These are phyloP conservation scores for Podarcis siculus DNA, from an alignment of 2,797 vertebrate genomes.

Conservation along the genomic window DNA sequence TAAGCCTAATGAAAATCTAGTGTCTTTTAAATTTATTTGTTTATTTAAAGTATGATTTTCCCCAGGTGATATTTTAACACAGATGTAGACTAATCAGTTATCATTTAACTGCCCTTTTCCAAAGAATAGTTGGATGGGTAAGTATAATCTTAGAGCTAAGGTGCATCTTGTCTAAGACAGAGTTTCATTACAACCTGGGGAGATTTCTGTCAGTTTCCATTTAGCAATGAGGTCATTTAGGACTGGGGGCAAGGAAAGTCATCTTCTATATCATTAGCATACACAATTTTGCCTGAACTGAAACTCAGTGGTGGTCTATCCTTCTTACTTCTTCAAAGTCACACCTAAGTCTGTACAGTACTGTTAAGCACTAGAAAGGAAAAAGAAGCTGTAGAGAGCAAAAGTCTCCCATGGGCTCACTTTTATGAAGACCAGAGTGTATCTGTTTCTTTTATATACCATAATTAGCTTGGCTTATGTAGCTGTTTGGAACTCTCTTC, in stretches of 20 bases:
- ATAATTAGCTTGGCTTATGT: not conserved
- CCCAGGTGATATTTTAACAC: not conserved
- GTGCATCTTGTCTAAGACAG: slow-evolving; percentile 40
- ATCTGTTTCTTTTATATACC: slow-evolving; percentile 19
- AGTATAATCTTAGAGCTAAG: slow-evolving; percentile 19
- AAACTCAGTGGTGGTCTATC: not conserved
- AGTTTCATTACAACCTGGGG: not conserved
- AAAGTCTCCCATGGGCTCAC: not conserved
- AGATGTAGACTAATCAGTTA: slow-evolving; percentile 54
- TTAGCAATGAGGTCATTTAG: slow-evolving; percentile 20
- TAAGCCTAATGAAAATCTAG: not conserved
- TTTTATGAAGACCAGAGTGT: not conserved
- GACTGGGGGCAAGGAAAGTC: not conserved
- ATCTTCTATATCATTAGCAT: slow-evolving; percentile 5
- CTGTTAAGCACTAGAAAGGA: slow-evolving; percentile 24
- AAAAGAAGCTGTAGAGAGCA: slow-evolving; percentile 8
- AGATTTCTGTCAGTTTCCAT: slow-evolving; percentile 5
- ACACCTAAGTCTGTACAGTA: not conserved
- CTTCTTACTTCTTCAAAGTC: slow-evolving; percentile 21
- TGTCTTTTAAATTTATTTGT: not conserved
- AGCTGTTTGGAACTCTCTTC: slow-evolving; percentile 46
- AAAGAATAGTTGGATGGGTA: slow-evolving; percentile 40
- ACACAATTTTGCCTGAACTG: not conserved
- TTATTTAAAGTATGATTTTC: not conserved
- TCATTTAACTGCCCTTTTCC: slow-evolving; percentile 57